Conservation (phyloP, 2,113 vertebrate species). For the Lathamus discolor region DNA sequence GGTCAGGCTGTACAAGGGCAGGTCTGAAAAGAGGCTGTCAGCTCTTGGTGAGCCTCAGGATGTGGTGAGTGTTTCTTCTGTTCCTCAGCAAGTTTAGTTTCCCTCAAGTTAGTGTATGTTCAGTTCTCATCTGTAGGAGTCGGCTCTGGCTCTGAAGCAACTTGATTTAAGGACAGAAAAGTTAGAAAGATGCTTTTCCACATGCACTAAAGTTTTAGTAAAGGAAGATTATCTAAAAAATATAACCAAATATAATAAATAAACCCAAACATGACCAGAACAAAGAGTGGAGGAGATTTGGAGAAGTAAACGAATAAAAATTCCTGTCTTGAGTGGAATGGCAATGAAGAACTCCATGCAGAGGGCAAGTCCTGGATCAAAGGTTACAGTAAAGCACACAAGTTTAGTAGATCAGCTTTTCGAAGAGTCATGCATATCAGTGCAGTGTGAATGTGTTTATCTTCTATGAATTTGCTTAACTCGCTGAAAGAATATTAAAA, state of each 20-base stretch:
- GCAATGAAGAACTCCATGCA: not conserved
- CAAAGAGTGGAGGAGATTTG: not conserved
- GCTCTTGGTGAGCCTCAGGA: not conserved
- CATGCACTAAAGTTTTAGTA: not conserved
- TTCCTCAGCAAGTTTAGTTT: not conserved
- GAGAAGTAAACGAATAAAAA: not conserved
- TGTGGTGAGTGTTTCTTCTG: not conserved
- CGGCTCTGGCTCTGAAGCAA: not conserved
- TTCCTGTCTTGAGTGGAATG: not conserved
- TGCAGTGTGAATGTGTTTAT: not conserved
- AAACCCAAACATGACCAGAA: not conserved
- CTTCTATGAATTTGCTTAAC: not conserved
- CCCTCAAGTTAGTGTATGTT: not conserved
- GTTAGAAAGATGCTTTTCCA: not conserved
- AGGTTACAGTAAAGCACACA: not conserved
- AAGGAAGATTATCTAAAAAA: not conserved
- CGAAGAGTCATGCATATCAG: not conserved
- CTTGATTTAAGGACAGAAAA: not conserved
- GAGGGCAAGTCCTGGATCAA: not conserved
- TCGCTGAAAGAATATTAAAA: not conserved
- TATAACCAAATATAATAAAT: not conserved
- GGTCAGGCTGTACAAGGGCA: not conserved
- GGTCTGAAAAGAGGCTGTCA: not conserved
- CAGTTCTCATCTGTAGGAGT: not conserved
- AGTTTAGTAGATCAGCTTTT: not conserved